These are phyloP conservation scores for Lordiphosa collinella DNA, from an alignment of 1,140 invertebrate species.

Conservation along the genomic window DNA sequence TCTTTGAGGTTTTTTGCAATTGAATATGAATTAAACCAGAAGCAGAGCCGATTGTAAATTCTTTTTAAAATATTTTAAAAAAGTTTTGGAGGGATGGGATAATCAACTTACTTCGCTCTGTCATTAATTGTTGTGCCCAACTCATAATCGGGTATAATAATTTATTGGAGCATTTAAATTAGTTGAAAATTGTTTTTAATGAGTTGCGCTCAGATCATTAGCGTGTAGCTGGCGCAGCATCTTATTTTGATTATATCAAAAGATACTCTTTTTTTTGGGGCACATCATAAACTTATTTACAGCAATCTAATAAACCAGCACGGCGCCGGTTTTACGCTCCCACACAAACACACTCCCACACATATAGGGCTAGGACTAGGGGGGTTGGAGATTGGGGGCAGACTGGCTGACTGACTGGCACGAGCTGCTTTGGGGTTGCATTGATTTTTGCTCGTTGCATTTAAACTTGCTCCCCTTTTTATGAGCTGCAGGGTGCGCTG, in stretches of 20 bases:
- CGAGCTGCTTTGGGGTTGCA: slow-evolving; percentile 62
- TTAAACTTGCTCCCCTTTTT: slow-evolving; percentile 77
- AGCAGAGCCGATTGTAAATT: too few species aligned
- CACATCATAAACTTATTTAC: slow-evolving; percentile 70
- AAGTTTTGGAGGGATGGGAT: too few species aligned
- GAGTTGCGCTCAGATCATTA: slow-evolving; percentile 9
- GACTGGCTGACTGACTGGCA: slow-evolving; percentile 13
- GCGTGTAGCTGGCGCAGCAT: slow-evolving; percentile 14
- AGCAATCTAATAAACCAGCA: slow-evolving; percentile 71
- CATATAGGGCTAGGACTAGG: background rate
- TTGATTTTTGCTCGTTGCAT: slow-evolving; percentile 77
- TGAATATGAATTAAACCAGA: too few species aligned
- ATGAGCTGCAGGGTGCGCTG: slow-evolving; percentile 3
- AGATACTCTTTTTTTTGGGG: slow-evolving; percentile 38
- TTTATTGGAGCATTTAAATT: slow-evolving; percentile 20
- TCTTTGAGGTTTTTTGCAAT: background rate
- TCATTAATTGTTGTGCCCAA: too few species aligned
- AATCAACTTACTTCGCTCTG: too few species aligned
- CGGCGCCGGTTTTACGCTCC: slow-evolving; percentile 63
- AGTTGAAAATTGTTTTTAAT: slow-evolving; percentile 12
- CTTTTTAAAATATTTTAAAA: too few species aligned
- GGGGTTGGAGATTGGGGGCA: background rate
- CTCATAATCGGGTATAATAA: too few species aligned
- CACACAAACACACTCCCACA: slow-evolving; percentile 9
- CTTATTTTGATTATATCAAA: slow-evolving; percentile 27